These are phyloP conservation scores for Montipora foliosa DNA, from an alignment of 64 coral and sea anemone genomes.

Conservation along the genomic window DNA sequence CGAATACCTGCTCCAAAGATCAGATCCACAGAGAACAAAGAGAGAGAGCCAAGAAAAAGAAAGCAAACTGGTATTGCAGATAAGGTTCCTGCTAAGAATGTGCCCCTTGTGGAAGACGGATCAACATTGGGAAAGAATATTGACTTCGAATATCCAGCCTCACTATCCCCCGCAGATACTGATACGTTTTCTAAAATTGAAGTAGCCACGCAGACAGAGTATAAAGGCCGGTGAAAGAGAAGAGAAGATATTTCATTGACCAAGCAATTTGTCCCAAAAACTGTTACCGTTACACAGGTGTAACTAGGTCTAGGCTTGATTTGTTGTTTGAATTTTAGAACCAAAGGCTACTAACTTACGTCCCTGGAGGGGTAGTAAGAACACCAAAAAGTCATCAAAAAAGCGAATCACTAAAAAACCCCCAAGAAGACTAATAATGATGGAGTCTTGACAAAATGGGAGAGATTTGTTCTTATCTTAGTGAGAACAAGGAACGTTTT, in stretches of 20 bases:
- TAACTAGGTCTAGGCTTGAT: slow-evolving; percentile 33
- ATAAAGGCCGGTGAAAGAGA: neutral
- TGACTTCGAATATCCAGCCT: neutral
- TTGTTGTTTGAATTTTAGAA: neutral
- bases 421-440: slow-evolving; percentile 9
- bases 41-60: no score
- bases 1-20: no score
- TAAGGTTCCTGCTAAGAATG: no score
- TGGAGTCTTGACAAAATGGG: slow-evolving; percentile 18
- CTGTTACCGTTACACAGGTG: slow-evolving; percentile 19
- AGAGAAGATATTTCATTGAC: neutral
- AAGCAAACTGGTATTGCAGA: no score
- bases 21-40: no score
- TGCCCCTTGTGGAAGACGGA: no score
- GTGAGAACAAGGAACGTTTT: slow-evolving; percentile 61
- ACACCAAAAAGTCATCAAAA: slow-evolving; percentile 53
- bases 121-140: no score
- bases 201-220: no score
- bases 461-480: slow-evolving; percentile 8
- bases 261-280: no score
- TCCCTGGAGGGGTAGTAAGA: slow-evolving; percentile 57
- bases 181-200: neutral
- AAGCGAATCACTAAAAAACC: slow-evolving; percentile 8
- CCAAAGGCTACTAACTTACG: slow-evolving; percentile 27
- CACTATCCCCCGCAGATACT: neutral